Evolutionary conservation across 2,797 vertebrate genomes (phyloP).

Genomic region (Chelmon rostratus): DNA sequence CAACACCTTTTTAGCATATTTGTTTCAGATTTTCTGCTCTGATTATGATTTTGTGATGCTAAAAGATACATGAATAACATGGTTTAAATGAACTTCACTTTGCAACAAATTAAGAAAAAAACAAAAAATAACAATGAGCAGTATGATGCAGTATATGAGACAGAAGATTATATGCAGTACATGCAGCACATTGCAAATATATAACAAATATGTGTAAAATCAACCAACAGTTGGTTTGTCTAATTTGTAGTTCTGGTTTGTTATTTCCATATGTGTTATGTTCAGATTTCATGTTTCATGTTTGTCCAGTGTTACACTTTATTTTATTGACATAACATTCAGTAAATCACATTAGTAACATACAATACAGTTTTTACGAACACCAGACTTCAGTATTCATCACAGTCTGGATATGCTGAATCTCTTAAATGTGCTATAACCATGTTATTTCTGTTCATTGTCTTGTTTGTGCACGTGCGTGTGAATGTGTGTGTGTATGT

Average conservation of each 20-base stretch:
- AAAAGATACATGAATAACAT: slow-evolving; percentile 76
- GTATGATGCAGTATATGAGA: background rate
- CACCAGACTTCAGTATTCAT: slow-evolving; percentile 34
- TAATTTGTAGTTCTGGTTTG: slow-evolving; percentile 40
- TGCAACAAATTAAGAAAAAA: background rate
- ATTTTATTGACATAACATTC: slow-evolving; percentile 31
- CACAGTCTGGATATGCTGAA: slow-evolving; percentile 60
- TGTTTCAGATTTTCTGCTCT: slow-evolving; percentile 30
- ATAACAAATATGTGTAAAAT: slow-evolving; percentile 21
- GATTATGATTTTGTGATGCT: slow-evolving; percentile 62
- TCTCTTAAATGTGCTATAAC: slow-evolving; percentile 80
- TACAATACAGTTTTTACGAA: background rate
- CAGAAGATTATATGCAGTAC: background rate
- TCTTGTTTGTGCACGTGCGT: slow-evolving; percentile 65
- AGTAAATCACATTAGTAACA: slow-evolving; percentile 1
- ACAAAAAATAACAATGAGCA: background rate
- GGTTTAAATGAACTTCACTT: slow-evolving; percentile 54
- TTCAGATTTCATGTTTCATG: slow-evolving; percentile 73
- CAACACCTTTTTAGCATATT: slow-evolving; percentile 19
- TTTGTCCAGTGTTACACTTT: slow-evolving; percentile 78
- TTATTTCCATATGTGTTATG: slow-evolving; percentile 39
- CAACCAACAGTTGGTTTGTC: background rate
- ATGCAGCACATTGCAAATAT: background rate
- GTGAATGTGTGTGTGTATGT: slow-evolving; percentile 41
- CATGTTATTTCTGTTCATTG: slow-evolving; percentile 87